Evolutionary conservation across 2,888 invertebrate species (phyloP), one percentile per base, ranked within the genome.

Genomic region (Leptopterna dolabrata): DNA sequence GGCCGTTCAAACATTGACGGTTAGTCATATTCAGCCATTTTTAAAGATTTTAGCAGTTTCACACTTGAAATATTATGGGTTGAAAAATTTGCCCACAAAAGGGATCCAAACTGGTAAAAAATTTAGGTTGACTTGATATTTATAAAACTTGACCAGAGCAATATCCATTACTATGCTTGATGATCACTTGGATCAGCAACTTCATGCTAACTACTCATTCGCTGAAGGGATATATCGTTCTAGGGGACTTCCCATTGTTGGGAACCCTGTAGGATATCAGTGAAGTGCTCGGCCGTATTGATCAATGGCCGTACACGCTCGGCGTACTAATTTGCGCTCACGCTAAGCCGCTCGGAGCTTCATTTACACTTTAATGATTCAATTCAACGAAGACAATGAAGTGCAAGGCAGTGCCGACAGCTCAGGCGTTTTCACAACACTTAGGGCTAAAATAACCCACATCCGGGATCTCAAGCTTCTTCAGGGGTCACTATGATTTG

Each of bases 281-380:
- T 24, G 24, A 63, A 63, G 24, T 24, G 63, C 24, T 63, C 24
- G 36, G 36, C 36, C 19, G 63, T 63, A 63, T 63, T 63, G 63
- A 63, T 63, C 63, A 63, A 63, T 63, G 63, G 63, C 63, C 63
- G 63, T 63, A 63, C n/a, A n/a, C 63, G 63, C 63, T 19, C 11
- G 63, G 63, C 63, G n/a, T 63, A 27, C 63, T 63, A 63, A 63
- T 63, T 63, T 63, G 63, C 24, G 63, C 63, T 63, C 63, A 63
- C 63, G 63, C 63, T 63, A 63, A 63, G 63, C 63, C 27, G 24
- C 63, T 63, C 63, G 63, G 63, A 63, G 63, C 19, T 63, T 63
- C 63, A 63, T 63, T 63, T 63, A 63, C 63, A 63, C 19, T 63
- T 63, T 63, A 63, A 63, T 63, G 63, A 63, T 63, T 63, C 63